These are phyloP conservation scores for Lophotis ruficrista DNA, from an alignment of 2,113 vertebrate species.

Conservation along the genomic window DNA sequence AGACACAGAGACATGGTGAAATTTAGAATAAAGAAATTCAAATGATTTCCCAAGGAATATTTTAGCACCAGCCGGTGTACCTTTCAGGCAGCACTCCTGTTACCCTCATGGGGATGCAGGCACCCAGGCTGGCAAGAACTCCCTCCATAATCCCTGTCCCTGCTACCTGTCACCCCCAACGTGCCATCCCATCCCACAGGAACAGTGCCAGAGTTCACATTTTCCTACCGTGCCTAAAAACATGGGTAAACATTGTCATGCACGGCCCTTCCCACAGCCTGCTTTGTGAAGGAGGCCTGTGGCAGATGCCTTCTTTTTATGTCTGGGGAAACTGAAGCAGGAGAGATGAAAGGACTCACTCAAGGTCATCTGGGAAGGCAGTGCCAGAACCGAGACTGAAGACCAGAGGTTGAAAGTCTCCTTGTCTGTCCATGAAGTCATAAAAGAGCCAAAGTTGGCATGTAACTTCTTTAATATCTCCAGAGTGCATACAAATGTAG, in stretches of 20 bases:
- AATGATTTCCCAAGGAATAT: background rate
- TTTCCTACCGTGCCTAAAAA: background rate
- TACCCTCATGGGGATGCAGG: background rate
- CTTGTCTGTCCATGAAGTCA: background rate
- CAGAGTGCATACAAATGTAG: background rate
- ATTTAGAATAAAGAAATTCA: background rate
- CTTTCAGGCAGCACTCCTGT: background rate
- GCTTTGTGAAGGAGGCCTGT: background rate
- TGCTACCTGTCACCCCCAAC: background rate
- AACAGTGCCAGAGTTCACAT: background rate
- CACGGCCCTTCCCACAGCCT: background rate
- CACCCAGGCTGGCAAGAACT: background rate
- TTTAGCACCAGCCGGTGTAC: background rate
- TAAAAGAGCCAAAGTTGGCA: background rate
- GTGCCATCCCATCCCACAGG: background rate
- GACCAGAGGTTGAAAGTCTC: background rate
- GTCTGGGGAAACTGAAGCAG: background rate
- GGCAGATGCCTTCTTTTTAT: background rate
- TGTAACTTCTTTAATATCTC: background rate
- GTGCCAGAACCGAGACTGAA: background rate
- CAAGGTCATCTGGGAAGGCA: background rate
- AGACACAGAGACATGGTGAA: background rate
- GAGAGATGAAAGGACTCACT: background rate
- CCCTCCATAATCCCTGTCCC: background rate
- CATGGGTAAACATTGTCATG: rapidly evolving